A percentile compares a stretch with the other conserved stretches of the same genome.
Conservation (phyloP, 1,140 invertebrate species). For the Euglossa dilemma region DNA sequence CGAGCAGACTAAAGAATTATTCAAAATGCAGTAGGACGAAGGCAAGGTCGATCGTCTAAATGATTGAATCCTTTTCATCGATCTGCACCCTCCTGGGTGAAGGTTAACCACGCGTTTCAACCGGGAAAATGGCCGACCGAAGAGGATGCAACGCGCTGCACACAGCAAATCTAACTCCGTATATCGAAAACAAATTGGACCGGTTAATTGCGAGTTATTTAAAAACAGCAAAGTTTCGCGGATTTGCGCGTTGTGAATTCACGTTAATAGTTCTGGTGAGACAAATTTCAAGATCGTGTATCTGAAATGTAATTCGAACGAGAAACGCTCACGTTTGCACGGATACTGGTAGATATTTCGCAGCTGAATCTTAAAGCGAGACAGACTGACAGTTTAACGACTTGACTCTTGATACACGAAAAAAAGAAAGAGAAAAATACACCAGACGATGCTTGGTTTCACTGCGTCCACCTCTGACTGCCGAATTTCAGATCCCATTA, state of each 20-base stretch:
- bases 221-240: too few species aligned
- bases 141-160: not conserved
- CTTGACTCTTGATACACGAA: conserved; percentile 5
- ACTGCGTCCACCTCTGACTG: not conserved
- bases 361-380: conserved; percentile 30
- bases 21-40: conserved; percentile 27
- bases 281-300: conserved; percentile 30
- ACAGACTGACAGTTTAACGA: conserved; percentile 11
- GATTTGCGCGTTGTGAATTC: too few species aligned
- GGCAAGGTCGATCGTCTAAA: conserved; percentile 12
- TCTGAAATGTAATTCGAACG: conserved; percentile 33
- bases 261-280: too few species aligned
- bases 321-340: not conserved
- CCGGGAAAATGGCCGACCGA: too few species aligned
- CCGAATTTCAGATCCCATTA: not conserved
- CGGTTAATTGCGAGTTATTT: too few species aligned
- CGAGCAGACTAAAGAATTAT: conserved; percentile 36
- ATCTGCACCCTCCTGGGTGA: not conserved
- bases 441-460: not conserved
- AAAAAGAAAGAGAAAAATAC: too few species aligned
- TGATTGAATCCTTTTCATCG: conserved; percentile 10
- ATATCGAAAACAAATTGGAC: not conserved
- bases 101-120: not conserved
- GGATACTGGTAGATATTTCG: not conserved
- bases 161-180: not conserved